Base-by-base conservation (phyloP, 2,888 invertebrate genomes). In the Bellardia pandia region DNA sequence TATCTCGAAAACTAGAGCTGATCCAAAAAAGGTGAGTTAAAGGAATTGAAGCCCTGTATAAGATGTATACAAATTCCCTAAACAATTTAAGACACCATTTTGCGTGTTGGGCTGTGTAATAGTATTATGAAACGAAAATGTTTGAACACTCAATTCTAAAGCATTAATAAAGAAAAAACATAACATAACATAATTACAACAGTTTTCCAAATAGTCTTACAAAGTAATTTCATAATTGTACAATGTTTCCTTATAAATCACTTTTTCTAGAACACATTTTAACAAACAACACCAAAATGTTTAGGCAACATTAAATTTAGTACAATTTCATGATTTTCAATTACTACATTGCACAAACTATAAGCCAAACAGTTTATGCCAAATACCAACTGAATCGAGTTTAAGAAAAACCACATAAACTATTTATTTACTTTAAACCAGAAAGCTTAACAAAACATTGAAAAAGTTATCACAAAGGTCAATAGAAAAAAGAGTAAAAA, bases 401-500 rank as follows among this genome's bases (percentile, higher is more conserved):
- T 13, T n/a, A 11, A 71, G 6, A 69, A 58, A 68, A 51, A 45
- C 2, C 30, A 6, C 62, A 76, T 51, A 75, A 74, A 58, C 48
- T 66, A 78, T 69, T 74, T 81, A 33, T 23, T 37, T 37, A 6
- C 33, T 72, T 33, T 40, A 16, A 56, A 30, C 30, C 37, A 62
- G 16, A 16, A 69, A 56, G 68, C 16, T 51, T 8, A 66, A n/a
- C 7, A 58, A 13, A 56, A 56, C 56, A 45, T 45, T 16, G 13
- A 33, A 66, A 86, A 86, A 81, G 77, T 81, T 84, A 88, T 85
- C 84, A 56, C 66, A 85, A 80, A 89, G 91, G 90, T 91, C 91
- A 92, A 92, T 91, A 92, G 23, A 23, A 92, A 91, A 91, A 90
- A 88, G 90, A 89, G 72, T 90, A 90, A 91, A 89, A 91, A 91